A percentile compares a stretch with the other conserved stretches of the same genome.
Conservation (phyloP, 2,888 invertebrate species). For the Laothoe populi region DNA sequence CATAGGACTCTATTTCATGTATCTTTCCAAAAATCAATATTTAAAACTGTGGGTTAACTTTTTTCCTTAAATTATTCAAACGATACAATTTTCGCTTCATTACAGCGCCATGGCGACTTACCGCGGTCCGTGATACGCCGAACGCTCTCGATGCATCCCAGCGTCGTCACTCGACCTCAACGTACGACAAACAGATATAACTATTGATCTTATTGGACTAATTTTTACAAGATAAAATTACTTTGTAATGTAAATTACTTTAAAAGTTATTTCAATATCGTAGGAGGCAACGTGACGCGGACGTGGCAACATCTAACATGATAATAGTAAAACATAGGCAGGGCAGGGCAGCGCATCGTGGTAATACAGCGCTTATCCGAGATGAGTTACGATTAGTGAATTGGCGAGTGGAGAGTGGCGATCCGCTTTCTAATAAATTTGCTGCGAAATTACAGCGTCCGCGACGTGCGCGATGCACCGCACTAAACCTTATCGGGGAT, state of each 20-base stretch:
- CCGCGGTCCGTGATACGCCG: no score
- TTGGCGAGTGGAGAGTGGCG: conserved; percentile 71
- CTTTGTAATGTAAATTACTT: not conserved
- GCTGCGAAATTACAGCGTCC: conserved; percentile 55
- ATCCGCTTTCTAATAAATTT: conserved; percentile 74
- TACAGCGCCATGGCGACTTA: conserved; percentile 30
- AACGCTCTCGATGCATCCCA: no score
- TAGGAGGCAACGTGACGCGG: not conserved
- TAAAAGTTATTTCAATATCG: not conserved
- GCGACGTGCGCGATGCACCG: conserved; percentile 24
- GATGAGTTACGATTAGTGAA: conserved; percentile 80
- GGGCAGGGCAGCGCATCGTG: conserved; percentile 31
- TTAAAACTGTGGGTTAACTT: not conserved
- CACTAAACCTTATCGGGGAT: conserved; percentile 25
- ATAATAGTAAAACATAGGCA: conserved; percentile 28
- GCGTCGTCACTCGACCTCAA: no score
- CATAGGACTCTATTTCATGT: no score
- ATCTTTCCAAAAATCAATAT: no score
- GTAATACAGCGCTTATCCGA: conserved; percentile 63
- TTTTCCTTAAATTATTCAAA: conserved; percentile 8
- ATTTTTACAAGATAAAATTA: not conserved
- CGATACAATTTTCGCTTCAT: conserved; percentile 20
- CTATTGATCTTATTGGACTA: not conserved
- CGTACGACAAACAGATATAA: no score
- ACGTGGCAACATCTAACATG: not conserved